These are phyloP conservation scores for Esox masquinongy DNA, from an alignment of 2,797 vertebrate species.

Conservation along the genomic window DNA sequence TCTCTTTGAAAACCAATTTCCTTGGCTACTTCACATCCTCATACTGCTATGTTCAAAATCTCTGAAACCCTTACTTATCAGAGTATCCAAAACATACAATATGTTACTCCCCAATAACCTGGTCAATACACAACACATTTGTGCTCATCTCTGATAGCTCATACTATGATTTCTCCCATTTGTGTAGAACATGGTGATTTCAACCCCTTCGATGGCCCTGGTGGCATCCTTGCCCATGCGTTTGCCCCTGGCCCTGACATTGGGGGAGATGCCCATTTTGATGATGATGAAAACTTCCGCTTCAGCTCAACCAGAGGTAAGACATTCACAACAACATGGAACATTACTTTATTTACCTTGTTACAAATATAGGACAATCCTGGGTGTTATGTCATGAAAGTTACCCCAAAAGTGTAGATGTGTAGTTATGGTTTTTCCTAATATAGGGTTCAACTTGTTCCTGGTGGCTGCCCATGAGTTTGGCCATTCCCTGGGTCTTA, in stretches of 20 bases:
- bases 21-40: too few relatives aligned
- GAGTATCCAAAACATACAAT: too few relatives aligned
- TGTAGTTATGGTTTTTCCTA: background rate
- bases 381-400: too few relatives aligned
- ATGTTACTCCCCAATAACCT: background rate
- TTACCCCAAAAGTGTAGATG: background rate
- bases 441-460: constrained; percentile 68
- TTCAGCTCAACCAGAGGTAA: constrained; percentile 57
- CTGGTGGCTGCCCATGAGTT: constrained; percentile 78
- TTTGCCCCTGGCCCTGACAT: constrained; percentile 69
- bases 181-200: constrained; percentile 80
- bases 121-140: background rate
- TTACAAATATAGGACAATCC: background rate
- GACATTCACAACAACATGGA: background rate
- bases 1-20: too few relatives aligned
- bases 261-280: constrained; percentile 91
- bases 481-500: constrained; percentile 74
- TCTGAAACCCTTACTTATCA: too few relatives aligned
- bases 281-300: constrained; percentile 85
- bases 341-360: background rate
- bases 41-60: too few relatives aligned
- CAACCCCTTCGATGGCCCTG: constrained; percentile 81
- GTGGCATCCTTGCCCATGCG: constrained; percentile 80
- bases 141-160: constrained; percentile 4
- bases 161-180: background rate